Percentiles rank a stretch among this genome's conserved stretches.
These are phyloP conservation scores for Benitochromis conjunctus DNA, from an alignment of 2,113 vertebrate species.

Conservation along the genomic window DNA sequence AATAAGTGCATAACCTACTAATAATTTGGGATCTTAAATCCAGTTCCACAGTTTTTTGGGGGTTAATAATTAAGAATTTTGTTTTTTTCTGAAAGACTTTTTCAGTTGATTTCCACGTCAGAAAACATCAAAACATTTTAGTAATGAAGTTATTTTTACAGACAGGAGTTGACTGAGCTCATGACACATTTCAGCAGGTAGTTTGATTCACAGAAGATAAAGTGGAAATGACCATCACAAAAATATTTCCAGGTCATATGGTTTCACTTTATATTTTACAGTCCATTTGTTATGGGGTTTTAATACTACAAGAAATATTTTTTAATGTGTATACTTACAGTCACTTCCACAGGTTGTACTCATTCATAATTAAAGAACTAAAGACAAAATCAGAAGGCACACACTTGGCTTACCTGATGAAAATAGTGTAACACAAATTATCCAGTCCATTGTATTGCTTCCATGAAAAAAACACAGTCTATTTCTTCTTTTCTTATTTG, in stretches of 20 bases:
- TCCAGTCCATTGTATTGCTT: constrained; percentile 36
- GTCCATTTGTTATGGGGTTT: background rate
- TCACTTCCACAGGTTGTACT: background rate
- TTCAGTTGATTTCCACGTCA: too few species aligned
- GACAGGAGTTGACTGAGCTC: background rate
- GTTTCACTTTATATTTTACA: background rate
- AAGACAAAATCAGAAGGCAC: background rate
- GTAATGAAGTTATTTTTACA: background rate
- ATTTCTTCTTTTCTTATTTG: background rate
- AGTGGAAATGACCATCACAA: background rate
- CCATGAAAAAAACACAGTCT: background rate
- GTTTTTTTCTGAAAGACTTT: too few species aligned
- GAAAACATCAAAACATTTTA: background rate
- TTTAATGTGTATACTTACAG: background rate
- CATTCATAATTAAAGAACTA: background rate
- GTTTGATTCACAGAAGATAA: background rate
- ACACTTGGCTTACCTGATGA: constrained; percentile 48
- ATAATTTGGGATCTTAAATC: background rate
- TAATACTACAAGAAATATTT: background rate
- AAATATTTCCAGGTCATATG: background rate
- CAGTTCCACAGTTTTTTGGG: background rate
- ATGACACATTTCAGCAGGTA: background rate
- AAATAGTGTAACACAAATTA: background rate
- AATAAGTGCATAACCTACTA: background rate
- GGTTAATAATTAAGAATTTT: background rate